Evolutionary conservation across 2,797 vertebrate species (phyloP), one percentile per base, ranked within the genome.

Genomic region (Acanthis flammea): DNA sequence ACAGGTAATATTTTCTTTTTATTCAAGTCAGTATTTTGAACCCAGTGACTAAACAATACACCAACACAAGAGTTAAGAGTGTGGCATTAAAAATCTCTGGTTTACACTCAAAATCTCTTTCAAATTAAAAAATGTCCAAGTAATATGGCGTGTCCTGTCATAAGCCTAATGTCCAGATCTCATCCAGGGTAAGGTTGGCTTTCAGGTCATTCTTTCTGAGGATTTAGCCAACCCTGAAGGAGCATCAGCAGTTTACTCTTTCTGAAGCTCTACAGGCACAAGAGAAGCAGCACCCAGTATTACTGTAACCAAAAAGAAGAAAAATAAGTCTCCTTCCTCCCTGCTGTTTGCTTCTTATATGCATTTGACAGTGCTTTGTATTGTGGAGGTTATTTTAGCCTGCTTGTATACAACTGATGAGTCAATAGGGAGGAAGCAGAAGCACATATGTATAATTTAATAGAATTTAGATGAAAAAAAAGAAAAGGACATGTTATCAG

Each of bases 351-450:
- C 44, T 73, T 84, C 30, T 83, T 79, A 28, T 80, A 80, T 82
- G 65, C 54, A 66, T 92, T 93, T 95, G 58, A 92, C 58, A 72
- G 90, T 45, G 28, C 50, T 86, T 89, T 92, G 50, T 92, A 28
- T 55, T 79, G 35, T 44, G 54, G 24, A 15, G 12, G 2, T 14
- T 50, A 77, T 94, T 92, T 89, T 24, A 82, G 57, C 35, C 33
- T 82, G 48, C 61, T 94, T 87, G 19, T 92, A 41, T 58, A 87
- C 82, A 91, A 66, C 66, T 84, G 27, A 35, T 94, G 92, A 93
- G 81, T 96, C 93, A 95, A 85, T 61, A 75, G 68, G 50, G 92
- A 91, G n/a, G 44, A 89, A 88, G 58, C 77, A 92, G 82, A 85
- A 13, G 9, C 76, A 53, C 74, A 53, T 65, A 78, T 80, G 81